Conservation (phyloP, 2,888 invertebrate genomes). For the Mesoligia furuncula region DNA sequence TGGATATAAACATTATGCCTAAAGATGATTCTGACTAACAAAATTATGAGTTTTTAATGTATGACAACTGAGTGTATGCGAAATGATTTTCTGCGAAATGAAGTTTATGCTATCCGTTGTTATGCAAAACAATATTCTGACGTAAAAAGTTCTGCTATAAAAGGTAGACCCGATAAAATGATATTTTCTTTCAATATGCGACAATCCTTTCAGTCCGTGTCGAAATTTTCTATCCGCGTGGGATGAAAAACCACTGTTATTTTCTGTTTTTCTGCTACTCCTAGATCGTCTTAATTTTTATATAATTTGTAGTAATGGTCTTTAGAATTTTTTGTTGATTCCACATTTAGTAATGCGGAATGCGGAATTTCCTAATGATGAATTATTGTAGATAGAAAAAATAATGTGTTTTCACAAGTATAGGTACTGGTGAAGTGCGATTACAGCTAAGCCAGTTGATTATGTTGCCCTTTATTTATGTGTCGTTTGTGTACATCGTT, state of each 20-base stretch:
- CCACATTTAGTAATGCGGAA: slow-evolving; percentile 8
- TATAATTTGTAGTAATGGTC: slow-evolving; percentile 12
- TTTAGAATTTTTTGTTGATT: slow-evolving; percentile 16
- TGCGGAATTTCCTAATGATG: slow-evolving; percentile 30
- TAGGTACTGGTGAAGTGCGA: neutral
- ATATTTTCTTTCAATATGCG: slow-evolving; percentile 6
- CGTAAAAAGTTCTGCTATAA: too few species aligned
- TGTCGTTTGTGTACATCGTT: too few species aligned
- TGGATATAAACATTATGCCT: too few species aligned
- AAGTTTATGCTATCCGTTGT: too few species aligned
- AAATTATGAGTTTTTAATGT: too few species aligned
- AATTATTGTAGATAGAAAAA: slow-evolving; percentile 4
- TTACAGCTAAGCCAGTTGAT: neutral
- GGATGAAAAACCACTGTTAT: slow-evolving; percentile 11
- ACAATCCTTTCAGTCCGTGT: neutral
- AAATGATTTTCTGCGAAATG: too few species aligned
- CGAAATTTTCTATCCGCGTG: slow-evolving; percentile 17
- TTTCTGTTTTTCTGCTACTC: slow-evolving; percentile 21
- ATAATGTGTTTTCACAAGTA: neutral
- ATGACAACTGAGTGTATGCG: too few species aligned
- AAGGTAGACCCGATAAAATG: too few species aligned
- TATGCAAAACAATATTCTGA: too few species aligned
- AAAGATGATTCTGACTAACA: too few species aligned
- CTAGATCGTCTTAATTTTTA: neutral
- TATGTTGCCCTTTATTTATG: too few species aligned